Evolutionary conservation across 2,113 vertebrate genomes (phyloP), one percentile per base, ranked within the genome.

Genomic region (Corythoichthys intestinalis): DNA sequence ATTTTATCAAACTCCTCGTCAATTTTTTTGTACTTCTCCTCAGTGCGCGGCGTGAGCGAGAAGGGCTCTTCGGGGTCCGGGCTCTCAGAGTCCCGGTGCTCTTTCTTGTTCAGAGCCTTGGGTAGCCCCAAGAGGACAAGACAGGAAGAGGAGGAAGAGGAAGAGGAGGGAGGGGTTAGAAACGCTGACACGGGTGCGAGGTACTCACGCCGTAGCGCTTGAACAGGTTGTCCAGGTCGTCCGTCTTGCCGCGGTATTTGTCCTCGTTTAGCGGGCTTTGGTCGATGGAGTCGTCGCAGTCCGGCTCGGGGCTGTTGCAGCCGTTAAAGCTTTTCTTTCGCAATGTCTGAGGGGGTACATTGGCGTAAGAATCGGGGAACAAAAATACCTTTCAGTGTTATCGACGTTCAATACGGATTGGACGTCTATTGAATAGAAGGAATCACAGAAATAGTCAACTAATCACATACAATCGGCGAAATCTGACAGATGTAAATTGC

Each of bases 1-100:
- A 98, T 98, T 96, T 96, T 98, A 98, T 98, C 96, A 98, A 98
- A 98, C 84, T 98, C 96, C 94, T 98, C 96, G 94, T 98, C 96
- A 96, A 98, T 98, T 94, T 97, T 98, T 98, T 96, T 98, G 96
- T 98, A 98, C 92, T 98, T 98, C 94, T 98, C 96, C 81, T 98
- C 95, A 87, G 95, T 98, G 94, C 95, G 95, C 85, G 96, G 96
- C 90, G 96, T 98, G 94, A 98, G 91, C 53, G 95, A 94, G 94
- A 96, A 98, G 85, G 94, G 93, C 90, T 97, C 95, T 77, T 98
- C 96, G 76, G 93, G 95, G 87, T 97, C 96, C 4, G 96, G 96
- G 91, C 96, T 98, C 92, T 97, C 96, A 88, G 95, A 96, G 67
- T 97, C 96, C 90, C 96, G 94, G 93, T 98, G 96, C 92, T 93